Evolutionary conservation across 1,140 invertebrate species (phyloP), one percentile per base, ranked within the genome.

Genomic region (Zaprionus nigranus): DNA sequence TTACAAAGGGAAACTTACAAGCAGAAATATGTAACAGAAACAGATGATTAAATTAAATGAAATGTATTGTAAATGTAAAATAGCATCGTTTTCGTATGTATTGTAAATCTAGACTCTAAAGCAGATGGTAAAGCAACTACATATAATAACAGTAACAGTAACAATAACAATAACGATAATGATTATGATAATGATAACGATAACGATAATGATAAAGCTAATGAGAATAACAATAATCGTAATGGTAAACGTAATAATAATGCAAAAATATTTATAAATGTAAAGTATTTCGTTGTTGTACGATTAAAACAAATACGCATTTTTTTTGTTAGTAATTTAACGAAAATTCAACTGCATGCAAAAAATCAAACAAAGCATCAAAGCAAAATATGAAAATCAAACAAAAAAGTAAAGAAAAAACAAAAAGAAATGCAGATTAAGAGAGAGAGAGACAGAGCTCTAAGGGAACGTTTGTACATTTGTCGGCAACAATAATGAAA

Each of bases 221-320:
- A 51, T 51, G 40, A 17, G 9, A 51, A 51, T 46, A 51, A 51
- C 46, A 51, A 51, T 51, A 51, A 51, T 24, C 46, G 46, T 51
- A 51, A 51, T 24, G 11, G 20, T 51, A 51, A 51, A 51, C 46
- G 20, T 51, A 51, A 51, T 51, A 51, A 51, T 71, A 71, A 73
- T 61, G 74, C 69, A 82, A 34, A 82, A 34, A 34, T 79, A 87
- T 82, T 79, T 82, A 86, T 86, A 80, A 87, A 81, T 81, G 86
- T 81, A 90, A 77, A 90, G 78, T 85, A 85, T 85, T 85, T 85
- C 75, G 78, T 85, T 85, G 65, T 85, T 85, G 75, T 88, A 81
- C 65, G 72, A 81, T 74, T 78, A 81, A 77, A 86, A 80, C 79
- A 87, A 88, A 81, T 80, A 75, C 77, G 84, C 83, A 88, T 82